Base-by-base conservation (phyloP, 2,113 vertebrate species). In the Butorides virescens region DNA sequence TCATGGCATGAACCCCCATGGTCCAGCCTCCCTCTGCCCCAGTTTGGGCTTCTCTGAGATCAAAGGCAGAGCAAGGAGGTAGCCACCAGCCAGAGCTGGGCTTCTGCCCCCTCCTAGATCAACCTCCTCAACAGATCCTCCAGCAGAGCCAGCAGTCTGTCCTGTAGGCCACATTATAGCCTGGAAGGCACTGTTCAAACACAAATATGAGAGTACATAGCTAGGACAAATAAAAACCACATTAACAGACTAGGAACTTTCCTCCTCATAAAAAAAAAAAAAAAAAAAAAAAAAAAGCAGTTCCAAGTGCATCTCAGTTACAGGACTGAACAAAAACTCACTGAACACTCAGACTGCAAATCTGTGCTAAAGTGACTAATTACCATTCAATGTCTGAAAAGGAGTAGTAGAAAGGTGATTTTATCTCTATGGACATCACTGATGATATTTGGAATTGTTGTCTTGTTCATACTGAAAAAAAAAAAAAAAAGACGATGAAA, bases 361-460 rank as follows among this genome's bases (percentile, higher is more conserved):
- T 59, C 6, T 63, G 10, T 74, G 10, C 15, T 80, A 62, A 80
- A 92, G 70, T 46, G 11, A 39, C 25, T 88, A 2, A 71, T 79
- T 90, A 61, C 62, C 27, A 56, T 65, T 34, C 65, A 58, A 53
- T 34, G 7, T 26, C 66, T 78, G 12, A 46, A 65, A 88, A 46
- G 9, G 8, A 71, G 10, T 14, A 25, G 15, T 8, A 62, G 20
- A 29, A 68, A 47, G 10, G 26, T 18, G 25, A 49, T 50, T 88
- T 90, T 76, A 19, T 9, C 79, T 65, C 50, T 58, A 3, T 0
- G 0, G 46, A 37, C 32, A 39, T 49, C 25, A 44, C 11, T 66
- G n/a, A n/a, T 46, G 50, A 34, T 77, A 79, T 71, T 86, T 71
- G 29, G 25, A 94, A 91, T 34, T 80, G 18, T n/a, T 78, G 15